Percentiles rank a stretch among this genome's conserved stretches.
These are phyloP conservation scores for Beroe ovata DNA, from an alignment of 37 sponge, comb jelly and placozoan species.

Conservation along the genomic window DNA sequence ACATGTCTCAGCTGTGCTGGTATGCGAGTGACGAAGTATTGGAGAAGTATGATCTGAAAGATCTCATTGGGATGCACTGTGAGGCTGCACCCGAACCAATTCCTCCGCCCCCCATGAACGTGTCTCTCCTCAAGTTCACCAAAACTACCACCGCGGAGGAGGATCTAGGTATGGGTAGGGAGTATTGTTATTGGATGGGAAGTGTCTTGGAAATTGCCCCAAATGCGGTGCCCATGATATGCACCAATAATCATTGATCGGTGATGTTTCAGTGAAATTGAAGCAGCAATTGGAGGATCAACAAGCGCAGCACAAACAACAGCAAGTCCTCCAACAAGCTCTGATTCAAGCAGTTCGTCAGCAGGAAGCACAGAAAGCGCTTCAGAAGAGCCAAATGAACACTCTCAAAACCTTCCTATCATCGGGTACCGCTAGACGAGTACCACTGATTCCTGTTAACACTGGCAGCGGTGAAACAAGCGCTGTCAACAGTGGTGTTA, in stretches of 20 bases:
- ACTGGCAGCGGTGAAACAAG: not conserved
- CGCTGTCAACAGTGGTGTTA: not conserved
- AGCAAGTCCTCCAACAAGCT: constrained; percentile 30
- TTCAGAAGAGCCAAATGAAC: not conserved
- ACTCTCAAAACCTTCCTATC: constrained; percentile 18
- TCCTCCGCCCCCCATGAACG: not conserved
- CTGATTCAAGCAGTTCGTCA: not conserved
- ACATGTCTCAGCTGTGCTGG: constrained; percentile 61
- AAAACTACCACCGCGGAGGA: constrained; percentile 10
- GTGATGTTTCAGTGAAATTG: not conserved
- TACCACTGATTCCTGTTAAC: constrained; percentile 1
- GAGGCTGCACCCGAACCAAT: not conserved
- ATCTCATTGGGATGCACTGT: constrained; percentile 35
- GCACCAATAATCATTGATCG: no score
- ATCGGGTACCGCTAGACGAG: not conserved
- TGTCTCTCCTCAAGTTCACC: constrained; percentile 65
- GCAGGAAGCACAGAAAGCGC: not conserved
- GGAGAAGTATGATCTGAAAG: not conserved
- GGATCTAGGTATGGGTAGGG: constrained; percentile 45
- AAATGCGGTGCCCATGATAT: not conserved
- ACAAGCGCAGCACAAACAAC: not conserved
- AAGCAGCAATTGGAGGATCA: not conserved
- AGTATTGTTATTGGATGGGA: no score
- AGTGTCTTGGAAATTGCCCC: not conserved
- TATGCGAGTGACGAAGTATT: constrained; percentile 61